phyloP scores from a whole-genome alignment of 2,888 invertebrate genomes.

The Ecliptopera silaceata region DNA sequence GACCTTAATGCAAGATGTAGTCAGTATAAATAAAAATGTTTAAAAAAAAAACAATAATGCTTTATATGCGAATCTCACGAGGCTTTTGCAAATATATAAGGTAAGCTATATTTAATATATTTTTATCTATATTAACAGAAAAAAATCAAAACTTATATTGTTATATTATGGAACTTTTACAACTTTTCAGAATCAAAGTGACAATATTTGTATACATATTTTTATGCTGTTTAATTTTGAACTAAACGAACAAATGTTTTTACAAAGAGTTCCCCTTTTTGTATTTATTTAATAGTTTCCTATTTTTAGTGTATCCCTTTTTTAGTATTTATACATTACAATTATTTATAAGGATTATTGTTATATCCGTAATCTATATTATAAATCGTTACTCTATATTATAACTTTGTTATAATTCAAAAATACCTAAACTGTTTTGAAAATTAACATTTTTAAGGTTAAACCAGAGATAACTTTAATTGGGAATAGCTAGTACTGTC shows the following conservation, averaged over 20 bases:
- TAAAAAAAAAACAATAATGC: background rate
- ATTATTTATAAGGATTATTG: background rate
- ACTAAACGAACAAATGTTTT: background rate
- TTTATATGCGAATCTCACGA: slow-evolving; percentile 22
- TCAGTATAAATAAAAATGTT: background rate
- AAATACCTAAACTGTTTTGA: too few species aligned
- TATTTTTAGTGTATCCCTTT: background rate
- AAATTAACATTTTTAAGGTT: too few species aligned
- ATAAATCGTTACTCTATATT: too few species aligned
- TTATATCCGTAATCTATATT: too few species aligned
- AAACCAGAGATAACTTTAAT: too few species aligned
- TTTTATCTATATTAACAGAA: slow-evolving; percentile 11
- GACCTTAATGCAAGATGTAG: slow-evolving; percentile 6
- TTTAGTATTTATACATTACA: slow-evolving; percentile 7
- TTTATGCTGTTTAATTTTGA: background rate
- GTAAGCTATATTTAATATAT: slow-evolving; percentile 11
- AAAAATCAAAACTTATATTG: slow-evolving; percentile 1
- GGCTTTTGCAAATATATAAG: slow-evolving; percentile 6
- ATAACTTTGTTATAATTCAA: too few species aligned
- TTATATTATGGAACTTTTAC: slow-evolving; percentile 15
- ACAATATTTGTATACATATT: slow-evolving; percentile 17
- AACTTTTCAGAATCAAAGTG: slow-evolving; percentile 7
- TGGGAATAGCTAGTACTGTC: too few species aligned
- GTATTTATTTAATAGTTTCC: background rate
- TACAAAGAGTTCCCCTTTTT: background rate